These are phyloP conservation scores for Drosophila cyrtoloma DNA, from an alignment of 2,888 invertebrate species.

Conservation along the genomic window DNA sequence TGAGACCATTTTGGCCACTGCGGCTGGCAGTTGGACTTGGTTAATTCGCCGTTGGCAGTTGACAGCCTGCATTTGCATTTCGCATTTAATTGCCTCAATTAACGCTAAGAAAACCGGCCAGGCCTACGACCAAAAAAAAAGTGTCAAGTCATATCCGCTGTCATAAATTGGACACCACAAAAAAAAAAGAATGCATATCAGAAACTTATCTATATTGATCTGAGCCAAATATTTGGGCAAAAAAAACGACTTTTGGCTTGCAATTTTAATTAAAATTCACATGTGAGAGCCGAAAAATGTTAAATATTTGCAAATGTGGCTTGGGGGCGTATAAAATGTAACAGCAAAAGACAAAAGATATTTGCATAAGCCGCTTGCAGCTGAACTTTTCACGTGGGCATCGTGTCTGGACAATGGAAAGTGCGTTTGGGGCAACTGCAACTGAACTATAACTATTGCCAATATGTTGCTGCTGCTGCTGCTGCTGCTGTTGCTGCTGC, in stretches of 20 bases:
- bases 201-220: conserved; percentile 34
- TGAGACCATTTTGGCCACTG: conserved; percentile 45
- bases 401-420: conserved; percentile 58
- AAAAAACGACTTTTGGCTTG: conserved; percentile 39
- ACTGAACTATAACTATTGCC: conserved; percentile 40
- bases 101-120: conserved; percentile 56
- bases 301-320: conserved; percentile 31
- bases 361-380: conserved; percentile 49
- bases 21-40: conserved; percentile 4
- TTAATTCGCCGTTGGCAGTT: neutral
- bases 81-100: conserved; percentile 73
- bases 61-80: conserved; percentile 37
- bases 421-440: conserved; percentile 57
- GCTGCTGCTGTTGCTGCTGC: conserved; percentile 3
- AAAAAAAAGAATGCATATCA: neutral
- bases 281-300: conserved; percentile 31
- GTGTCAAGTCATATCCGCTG: conserved; percentile 74
- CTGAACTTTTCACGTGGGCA: conserved; percentile 37
- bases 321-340: conserved; percentile 34
- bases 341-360: conserved; percentile 36
- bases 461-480: conserved; percentile 6
- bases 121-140: conserved; percentile 39
- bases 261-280: conserved; percentile 60
- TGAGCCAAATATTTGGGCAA: conserved; percentile 51
- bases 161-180: conserved; percentile 60